Evolutionary conservation across 2,888 invertebrate species (phyloP).

Genomic region (Melikaiella ostensackeni): DNA sequence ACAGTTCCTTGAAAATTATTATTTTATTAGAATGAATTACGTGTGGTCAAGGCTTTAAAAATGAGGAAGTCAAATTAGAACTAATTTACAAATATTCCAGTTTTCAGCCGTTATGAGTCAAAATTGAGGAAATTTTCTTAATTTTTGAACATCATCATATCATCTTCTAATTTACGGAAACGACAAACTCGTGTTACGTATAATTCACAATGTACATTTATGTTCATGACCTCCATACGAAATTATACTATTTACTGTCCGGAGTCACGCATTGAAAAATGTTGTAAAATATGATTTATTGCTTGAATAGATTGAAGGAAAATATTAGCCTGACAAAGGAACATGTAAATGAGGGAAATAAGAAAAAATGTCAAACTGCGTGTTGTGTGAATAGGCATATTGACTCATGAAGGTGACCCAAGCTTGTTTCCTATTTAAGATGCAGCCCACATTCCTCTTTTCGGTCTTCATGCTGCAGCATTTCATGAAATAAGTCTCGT

Average conservation of each 20-base stretch:
- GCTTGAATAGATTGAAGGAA: background rate
- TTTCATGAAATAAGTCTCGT: no score
- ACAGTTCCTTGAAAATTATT: background rate
- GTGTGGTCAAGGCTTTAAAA: background rate
- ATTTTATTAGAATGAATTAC: constrained; percentile 6
- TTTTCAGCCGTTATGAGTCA: constrained; percentile 11
- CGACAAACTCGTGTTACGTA: constrained; percentile 13
- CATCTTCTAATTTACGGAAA: constrained; percentile 25
- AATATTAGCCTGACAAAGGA: background rate
- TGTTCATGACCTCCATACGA: constrained; percentile 18
- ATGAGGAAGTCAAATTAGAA: constrained; percentile 4
- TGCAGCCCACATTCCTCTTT: background rate
- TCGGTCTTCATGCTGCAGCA: background rate
- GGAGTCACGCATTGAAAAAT: background rate
- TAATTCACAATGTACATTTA: background rate
- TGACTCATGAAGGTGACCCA: background rate
- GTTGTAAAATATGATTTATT: background rate
- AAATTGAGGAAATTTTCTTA: constrained; percentile 16
- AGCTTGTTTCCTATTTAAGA: background rate
- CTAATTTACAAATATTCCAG: constrained; percentile 4
- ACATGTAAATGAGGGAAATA: background rate
- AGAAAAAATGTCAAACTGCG: background rate
- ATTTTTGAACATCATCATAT: background rate
- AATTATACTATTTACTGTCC: background rate
- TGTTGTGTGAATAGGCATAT: background rate